Conservation (phyloP, 2,113 vertebrate species). For the Cryptoleucopteryx plumbea region DNA sequence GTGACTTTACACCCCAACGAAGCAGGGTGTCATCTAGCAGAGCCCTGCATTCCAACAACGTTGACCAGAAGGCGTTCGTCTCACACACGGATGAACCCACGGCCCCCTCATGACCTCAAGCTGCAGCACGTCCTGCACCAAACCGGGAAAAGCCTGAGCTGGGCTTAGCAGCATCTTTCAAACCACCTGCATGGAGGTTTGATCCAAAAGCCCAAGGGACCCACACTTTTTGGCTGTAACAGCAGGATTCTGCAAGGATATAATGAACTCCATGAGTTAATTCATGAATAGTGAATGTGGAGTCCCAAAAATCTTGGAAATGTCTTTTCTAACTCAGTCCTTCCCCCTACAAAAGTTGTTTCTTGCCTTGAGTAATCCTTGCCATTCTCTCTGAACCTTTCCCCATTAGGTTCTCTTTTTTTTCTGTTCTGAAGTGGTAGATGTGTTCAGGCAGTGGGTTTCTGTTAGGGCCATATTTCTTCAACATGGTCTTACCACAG, state of each 20-base stretch:
- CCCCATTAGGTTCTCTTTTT: neutral
- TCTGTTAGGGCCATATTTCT: neutral
- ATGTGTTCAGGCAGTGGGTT: neutral
- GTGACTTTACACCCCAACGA: neutral
- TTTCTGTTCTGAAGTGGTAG: neutral
- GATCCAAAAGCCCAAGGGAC: neutral
- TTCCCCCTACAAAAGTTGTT: neutral
- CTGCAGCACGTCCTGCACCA: neutral
- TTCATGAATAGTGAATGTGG: neutral
- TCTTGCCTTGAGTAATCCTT: neutral
- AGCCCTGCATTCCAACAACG: neutral
- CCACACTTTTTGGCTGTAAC: neutral
- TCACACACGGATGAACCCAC: neutral
- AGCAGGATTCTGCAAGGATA: neutral
- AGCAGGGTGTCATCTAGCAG: neutral
- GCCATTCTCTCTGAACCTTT: neutral
- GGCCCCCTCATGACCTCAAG: too few relatives aligned
- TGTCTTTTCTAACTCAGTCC: neutral
- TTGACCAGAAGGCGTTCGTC: neutral
- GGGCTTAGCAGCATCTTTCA: neutral
- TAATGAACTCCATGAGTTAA: neutral
- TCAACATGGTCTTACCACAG: fast-evolving
- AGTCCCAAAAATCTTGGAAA: neutral
- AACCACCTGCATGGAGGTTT: neutral
- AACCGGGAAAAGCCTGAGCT: neutral